Conservation (phyloP, 2,888 invertebrate species). For the Lissonota sp. region DNA sequence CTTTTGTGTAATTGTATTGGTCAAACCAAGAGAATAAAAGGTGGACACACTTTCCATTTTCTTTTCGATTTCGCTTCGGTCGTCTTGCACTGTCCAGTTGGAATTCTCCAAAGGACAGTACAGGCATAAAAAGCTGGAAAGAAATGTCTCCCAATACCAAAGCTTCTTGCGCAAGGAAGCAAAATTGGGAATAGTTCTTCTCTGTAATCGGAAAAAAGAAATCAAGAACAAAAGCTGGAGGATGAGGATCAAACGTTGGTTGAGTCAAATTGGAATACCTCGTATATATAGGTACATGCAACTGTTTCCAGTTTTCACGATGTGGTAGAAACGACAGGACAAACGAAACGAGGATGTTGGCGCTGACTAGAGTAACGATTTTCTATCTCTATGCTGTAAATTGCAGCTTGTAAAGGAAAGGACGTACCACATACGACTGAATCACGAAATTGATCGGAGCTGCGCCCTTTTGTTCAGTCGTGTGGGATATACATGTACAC, state of each 20-base stretch:
- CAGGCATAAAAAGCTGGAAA: no score
- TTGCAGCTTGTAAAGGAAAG: no score
- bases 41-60: neutral
- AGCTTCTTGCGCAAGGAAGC: no score
- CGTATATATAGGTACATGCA: neutral
- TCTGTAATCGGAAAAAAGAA: no score
- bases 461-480: neutral
- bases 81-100: neutral
- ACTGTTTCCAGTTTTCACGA: conserved; percentile 23
- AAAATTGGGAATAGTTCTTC: no score
- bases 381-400: neutral
- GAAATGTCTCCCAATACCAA: no score
- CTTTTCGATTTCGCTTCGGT: neutral
- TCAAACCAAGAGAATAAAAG: neutral
- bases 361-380: neutral
- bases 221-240: no score
- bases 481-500: neutral
- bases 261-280: neutral
- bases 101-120: conserved; percentile 46
- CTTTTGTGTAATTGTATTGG: neutral
- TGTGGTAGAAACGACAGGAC: conserved; percentile 25
- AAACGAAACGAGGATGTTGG: conserved; percentile 14
- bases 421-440: no score
- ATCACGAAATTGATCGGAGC: neutral
- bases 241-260: no score